phyloP scores from a whole-genome alignment of 2,797 vertebrate species.

The Sebastes glaucus region DNA sequence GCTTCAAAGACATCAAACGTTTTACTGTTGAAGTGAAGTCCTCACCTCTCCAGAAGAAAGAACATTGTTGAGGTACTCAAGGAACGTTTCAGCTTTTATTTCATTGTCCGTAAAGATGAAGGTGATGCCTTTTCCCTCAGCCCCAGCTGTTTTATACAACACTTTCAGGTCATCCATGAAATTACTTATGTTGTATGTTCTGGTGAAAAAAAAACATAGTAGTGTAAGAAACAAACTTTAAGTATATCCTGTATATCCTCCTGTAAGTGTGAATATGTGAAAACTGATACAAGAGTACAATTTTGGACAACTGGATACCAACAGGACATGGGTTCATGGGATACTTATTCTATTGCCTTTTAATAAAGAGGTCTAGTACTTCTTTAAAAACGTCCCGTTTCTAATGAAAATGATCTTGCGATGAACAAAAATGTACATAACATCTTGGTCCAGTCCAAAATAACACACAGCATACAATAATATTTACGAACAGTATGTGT shows the following conservation, averaged over 20 bases:
- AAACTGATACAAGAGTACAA: neutral
- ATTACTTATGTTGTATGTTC: conserved; percentile 86
- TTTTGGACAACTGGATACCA: neutral
- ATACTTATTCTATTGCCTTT: neutral
- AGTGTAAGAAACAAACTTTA: neutral
- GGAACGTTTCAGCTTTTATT: conserved; percentile 91
- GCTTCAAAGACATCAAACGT: neutral
- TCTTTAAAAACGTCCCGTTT: neutral
- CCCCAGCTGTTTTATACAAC: conserved; percentile 86
- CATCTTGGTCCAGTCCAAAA: neutral
- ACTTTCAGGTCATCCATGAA: conserved; percentile 90
- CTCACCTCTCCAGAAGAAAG: conserved; percentile 92
- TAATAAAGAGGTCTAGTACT: neutral
- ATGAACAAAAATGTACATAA: neutral
- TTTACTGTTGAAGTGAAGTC: neutral
- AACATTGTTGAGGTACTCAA: conserved; percentile 92
- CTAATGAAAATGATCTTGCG: neutral
- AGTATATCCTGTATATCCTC: neutral
- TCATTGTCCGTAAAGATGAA: conserved; percentile 93
- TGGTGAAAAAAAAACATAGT: conserved; percentile 51
- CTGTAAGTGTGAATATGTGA: neutral
- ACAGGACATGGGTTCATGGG: neutral
- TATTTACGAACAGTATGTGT: neutral
- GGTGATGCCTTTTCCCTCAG: conserved; percentile 86
- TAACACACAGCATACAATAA: neutral